phyloP scores from a whole-genome alignment of 2,797 vertebrate genomes.

The Pipistrellus nathusii region DNA sequence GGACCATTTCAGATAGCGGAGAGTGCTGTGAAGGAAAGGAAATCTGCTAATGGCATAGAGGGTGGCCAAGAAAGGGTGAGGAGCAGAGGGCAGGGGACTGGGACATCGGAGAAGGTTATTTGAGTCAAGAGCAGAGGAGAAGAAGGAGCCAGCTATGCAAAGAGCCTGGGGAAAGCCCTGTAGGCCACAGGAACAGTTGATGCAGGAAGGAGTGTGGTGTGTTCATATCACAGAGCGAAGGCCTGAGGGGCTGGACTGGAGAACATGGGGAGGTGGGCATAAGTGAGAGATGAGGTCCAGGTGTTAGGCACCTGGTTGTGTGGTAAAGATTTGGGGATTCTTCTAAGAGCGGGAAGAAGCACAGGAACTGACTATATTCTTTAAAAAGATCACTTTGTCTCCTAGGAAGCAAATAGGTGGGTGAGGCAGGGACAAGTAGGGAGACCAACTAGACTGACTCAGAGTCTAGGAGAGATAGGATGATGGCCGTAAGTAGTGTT shows the following conservation, averaged over 20 bases:
- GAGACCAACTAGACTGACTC: not conserved
- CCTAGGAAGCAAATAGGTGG: not conserved
- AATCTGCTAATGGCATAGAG: not conserved
- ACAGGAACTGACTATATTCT: not conserved
- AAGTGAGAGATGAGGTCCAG: not conserved
- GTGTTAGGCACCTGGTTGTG: not conserved
- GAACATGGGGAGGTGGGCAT: accelerated
- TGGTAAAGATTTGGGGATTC: not conserved
- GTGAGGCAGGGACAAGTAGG: not conserved
- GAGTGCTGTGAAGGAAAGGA: not conserved
- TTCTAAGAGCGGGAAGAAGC: not conserved
- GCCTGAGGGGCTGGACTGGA: accelerated
- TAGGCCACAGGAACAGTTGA: not conserved
- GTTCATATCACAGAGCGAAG: not conserved
- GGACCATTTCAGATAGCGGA: not conserved
- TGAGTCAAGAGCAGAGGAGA: not conserved
- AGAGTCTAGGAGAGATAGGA: not conserved
- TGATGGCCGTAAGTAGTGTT: not conserved
- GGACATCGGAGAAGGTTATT: not conserved
- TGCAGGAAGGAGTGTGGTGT: not conserved
- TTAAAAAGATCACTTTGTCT: not conserved
- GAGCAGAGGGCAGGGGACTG: not conserved
- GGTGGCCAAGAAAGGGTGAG: not conserved
- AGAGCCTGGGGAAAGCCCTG: not conserved
- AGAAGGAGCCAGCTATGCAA: not conserved